These are phyloP conservation scores for Eumaeus atala DNA, from an alignment of 1,140 invertebrate genomes.

Conservation along the genomic window DNA sequence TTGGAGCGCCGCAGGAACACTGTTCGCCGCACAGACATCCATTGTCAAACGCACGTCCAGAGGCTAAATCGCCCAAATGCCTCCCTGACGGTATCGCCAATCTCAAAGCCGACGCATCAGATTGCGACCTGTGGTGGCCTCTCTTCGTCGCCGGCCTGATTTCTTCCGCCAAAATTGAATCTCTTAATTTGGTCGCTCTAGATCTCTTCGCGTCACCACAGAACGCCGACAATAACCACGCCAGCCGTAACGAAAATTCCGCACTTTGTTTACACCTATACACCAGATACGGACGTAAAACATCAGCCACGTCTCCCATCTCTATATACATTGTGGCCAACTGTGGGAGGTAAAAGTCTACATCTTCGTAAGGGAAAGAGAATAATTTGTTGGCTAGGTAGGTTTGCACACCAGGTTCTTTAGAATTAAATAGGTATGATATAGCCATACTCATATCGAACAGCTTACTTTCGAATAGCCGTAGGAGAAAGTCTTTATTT, in stretches of 20 bases:
- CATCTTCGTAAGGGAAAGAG: slow-evolving; percentile 91
- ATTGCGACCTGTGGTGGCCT: slow-evolving; percentile 89
- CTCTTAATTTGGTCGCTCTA: slow-evolving; percentile 89
- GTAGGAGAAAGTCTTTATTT: slow-evolving; percentile 79
- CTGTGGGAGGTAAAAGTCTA: slow-evolving; percentile 98
- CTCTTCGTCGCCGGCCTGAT: slow-evolving; percentile 77
- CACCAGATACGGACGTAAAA: slow-evolving; percentile 94
- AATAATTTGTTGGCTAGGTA: slow-evolving; percentile 98
- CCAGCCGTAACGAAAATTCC: slow-evolving; percentile 95
- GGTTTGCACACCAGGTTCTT: slow-evolving; percentile 96
- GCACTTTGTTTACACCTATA: slow-evolving; percentile 94
- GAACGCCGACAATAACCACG: slow-evolving; percentile 96
- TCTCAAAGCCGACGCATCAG: slow-evolving; percentile 86
- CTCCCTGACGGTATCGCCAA: slow-evolving; percentile 74
- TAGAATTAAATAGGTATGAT: slow-evolving; percentile 98
- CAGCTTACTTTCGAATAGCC: slow-evolving; percentile 96
- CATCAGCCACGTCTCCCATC: slow-evolving; percentile 96
- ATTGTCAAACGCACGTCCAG: slow-evolving; percentile 96
- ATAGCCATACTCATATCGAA: slow-evolving; percentile 99
- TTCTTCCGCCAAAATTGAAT: slow-evolving; percentile 91
- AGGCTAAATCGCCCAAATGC: slow-evolving; percentile 91
- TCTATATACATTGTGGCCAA: slow-evolving; percentile 99
- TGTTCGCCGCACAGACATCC: slow-evolving; percentile 87
- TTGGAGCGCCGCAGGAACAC: slow-evolving; percentile 75
- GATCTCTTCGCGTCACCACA: slow-evolving; percentile 90